Conservation (phyloP, 1,140 invertebrate species). For the Liolophura sinensis region DNA sequence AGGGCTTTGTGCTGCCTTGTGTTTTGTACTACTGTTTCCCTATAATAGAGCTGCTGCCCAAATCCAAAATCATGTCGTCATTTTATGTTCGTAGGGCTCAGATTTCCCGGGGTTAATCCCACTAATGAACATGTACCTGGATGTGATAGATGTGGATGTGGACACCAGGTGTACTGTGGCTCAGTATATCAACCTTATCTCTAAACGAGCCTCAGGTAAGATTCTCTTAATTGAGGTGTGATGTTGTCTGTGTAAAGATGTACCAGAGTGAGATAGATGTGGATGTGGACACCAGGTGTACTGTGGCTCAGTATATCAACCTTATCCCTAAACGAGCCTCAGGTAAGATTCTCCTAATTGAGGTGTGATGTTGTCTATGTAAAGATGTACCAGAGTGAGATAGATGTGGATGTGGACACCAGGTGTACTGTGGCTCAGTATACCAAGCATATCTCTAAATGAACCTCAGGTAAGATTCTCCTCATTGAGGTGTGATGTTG, state of each 20-base stretch:
- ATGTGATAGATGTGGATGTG: constrained; percentile 42
- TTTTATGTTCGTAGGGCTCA: constrained; percentile 64
- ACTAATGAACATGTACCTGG: constrained; percentile 88
- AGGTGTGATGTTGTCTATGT: not conserved
- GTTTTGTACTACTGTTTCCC: not conserved
- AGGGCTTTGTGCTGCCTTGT: not conserved
- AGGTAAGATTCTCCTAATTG: constrained; percentile 67
- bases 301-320: constrained; percentile 94
- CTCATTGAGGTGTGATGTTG: not conserved
- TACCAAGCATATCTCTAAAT: constrained; percentile 87
- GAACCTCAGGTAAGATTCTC: constrained; percentile 80
- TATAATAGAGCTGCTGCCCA: not conserved
- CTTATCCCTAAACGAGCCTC: constrained; percentile 89
- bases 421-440: constrained; percentile 97
- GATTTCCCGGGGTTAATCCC: constrained; percentile 95
- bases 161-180: constrained; percentile 86
- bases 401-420: constrained; percentile 46
- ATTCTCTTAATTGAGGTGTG: constrained; percentile 47
- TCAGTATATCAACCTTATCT: constrained; percentile 95
- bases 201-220: constrained; percentile 84
- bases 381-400: constrained; percentile 22
- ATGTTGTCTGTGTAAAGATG: constrained; percentile 23
- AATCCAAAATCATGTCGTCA: not conserved
- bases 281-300: constrained; percentile 72
- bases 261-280: constrained; percentile 33